These are phyloP conservation scores for Pseudorasbora parva DNA, from an alignment of 2,113 vertebrate species.

Conservation along the genomic window DNA sequence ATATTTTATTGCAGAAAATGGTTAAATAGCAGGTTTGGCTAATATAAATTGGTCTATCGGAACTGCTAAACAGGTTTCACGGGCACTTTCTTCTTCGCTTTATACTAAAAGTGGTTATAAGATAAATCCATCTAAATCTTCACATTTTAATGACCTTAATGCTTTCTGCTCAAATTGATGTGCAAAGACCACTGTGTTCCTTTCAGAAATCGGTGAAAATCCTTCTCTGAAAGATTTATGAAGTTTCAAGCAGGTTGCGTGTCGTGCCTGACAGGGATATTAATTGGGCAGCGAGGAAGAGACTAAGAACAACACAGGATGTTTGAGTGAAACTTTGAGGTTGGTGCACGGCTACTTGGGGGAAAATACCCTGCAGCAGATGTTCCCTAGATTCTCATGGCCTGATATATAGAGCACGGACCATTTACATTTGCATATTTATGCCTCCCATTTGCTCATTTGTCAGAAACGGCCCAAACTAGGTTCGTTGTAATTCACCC, in stretches of 20 bases:
- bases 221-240: conserved; percentile 8
- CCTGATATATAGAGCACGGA: conserved; percentile 43
- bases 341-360: conserved; percentile 36
- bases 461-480: conserved; percentile 28
- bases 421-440: conserved; percentile 53
- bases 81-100: not conserved
- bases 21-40: not conserved
- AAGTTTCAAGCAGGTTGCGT: conserved; percentile 24
- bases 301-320: conserved; percentile 52
- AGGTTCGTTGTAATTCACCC: conserved; percentile 24
- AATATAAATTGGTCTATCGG: not conserved
- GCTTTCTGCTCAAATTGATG: not conserved
- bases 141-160: not conserved
- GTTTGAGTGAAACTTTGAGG: conserved; percentile 36
- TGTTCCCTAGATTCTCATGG: conserved; percentile 48
- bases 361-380: conserved; percentile 44
- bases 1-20: not conserved
- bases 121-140: not conserved
- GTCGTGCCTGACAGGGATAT: conserved; percentile 52
- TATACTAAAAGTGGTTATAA: not conserved
- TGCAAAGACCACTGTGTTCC: not conserved
- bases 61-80: not conserved
- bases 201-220: conserved; percentile 4
- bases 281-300: conserved; percentile 48
- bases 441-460: conserved; percentile 48